A percentile compares a stretch with the other conserved stretches of the same genome.
Evolutionary conservation across 2,797 vertebrate genomes (phyloP).

Genomic region (Antrozous pallidus): DNA sequence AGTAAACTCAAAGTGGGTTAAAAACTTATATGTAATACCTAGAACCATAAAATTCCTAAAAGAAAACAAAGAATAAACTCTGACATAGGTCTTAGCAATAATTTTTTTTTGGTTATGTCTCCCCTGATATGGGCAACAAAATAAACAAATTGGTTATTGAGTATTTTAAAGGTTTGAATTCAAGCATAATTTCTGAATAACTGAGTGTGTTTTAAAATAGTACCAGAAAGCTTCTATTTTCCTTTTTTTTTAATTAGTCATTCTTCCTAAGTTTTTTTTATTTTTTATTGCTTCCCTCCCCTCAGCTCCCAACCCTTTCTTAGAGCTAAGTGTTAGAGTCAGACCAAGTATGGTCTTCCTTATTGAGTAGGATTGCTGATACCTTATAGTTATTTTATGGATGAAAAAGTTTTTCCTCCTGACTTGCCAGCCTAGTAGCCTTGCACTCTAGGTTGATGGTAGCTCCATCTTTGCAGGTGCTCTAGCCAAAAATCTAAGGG

Average conservation of each 20-base stretch:
- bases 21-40: background rate
- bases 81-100: background rate
- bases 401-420: background rate
- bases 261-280: background rate
- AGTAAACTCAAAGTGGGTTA: background rate
- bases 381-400: background rate
- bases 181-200: background rate
- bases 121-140: background rate
- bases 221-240: background rate
- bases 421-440: background rate
- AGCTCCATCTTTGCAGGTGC: background rate
- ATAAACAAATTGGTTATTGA: background rate
- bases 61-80: background rate
- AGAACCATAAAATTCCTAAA: background rate
- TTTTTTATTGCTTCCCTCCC: background rate
- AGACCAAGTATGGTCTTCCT: background rate
- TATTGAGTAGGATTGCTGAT: background rate
- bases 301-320: background rate
- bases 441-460: background rate
- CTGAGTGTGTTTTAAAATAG: background rate
- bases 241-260: background rate
- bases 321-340: background rate
- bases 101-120: background rate
- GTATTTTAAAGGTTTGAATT: constrained; percentile 16
- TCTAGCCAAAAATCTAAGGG: background rate